A percentile compares a stretch with the other conserved stretches of the same genome.
These are phyloP conservation scores for Agonum fuliginosum DNA, from an alignment of 2,888 invertebrate species.

Conservation along the genomic window DNA sequence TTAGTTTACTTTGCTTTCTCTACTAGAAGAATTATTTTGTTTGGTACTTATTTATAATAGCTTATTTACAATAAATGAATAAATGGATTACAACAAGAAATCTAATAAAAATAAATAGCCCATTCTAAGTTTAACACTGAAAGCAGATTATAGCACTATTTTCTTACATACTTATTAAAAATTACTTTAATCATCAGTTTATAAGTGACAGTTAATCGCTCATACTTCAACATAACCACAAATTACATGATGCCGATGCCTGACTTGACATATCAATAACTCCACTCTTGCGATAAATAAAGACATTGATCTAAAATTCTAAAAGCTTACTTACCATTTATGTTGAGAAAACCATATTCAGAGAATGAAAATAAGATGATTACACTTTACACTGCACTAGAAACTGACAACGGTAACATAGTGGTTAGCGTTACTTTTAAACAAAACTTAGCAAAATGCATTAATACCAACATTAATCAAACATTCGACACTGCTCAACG, in stretches of 20 bases:
- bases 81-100: too few species aligned
- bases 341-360: neutral
- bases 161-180: neutral
- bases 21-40: too few species aligned
- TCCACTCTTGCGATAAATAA: too few species aligned
- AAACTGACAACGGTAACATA: neutral
- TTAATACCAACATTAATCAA: constrained; percentile 41
- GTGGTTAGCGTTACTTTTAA: constrained; percentile 1
- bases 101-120: too few species aligned
- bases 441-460: constrained; percentile 10
- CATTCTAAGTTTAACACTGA: too few species aligned
- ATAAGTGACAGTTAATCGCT: constrained; percentile 14
- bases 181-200: neutral
- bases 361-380: constrained; percentile 17
- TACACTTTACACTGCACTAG: neutral
- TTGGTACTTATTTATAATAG: too few species aligned
- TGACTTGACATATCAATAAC: neutral
- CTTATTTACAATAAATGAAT: too few species aligned
- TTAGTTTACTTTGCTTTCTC: too few species aligned
- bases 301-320: constrained; percentile 16
- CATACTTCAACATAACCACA: constrained; percentile 17
- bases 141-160: too few species aligned
- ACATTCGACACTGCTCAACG: constrained; percentile 29
- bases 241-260: neutral
- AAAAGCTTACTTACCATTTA: neutral